A percentile compares a stretch with the other conserved stretches of the same genome.
Evolutionary conservation across 2,888 invertebrate genomes (phyloP).

Genomic region (Sacculina carcini): DNA sequence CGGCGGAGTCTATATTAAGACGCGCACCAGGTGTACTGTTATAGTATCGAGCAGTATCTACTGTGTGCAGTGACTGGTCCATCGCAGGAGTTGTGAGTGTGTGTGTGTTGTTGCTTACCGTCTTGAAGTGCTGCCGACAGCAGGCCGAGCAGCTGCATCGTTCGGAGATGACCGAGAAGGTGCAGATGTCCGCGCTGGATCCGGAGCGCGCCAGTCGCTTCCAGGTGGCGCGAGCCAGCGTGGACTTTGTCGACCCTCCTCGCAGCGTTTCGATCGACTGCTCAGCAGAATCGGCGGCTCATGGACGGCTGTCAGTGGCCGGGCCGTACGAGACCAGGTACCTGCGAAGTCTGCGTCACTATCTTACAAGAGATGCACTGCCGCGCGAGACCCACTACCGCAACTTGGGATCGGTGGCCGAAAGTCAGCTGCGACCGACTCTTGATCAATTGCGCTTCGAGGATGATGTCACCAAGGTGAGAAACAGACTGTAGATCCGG

Average conservation of each 20-base stretch:
- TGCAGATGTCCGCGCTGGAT: not conserved
- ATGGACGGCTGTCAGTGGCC: conserved; percentile 15
- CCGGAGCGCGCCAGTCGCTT: not conserved
- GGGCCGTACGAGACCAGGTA: conserved; percentile 13
- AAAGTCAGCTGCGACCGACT: conserved; percentile 16
- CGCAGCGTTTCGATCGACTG: not conserved
- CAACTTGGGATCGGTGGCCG: conserved; percentile 18
- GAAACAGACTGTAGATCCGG: too few species aligned
- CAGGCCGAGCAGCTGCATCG: not conserved
- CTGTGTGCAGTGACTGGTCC: too few species aligned
- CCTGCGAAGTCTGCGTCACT: conserved; percentile 16
- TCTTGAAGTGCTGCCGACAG: too few species aligned
- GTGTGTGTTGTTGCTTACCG: too few species aligned
- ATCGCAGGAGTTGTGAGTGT: too few species aligned
- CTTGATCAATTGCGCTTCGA: conserved; percentile 24
- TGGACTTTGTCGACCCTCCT: not conserved
- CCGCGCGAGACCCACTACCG: conserved; percentile 24
- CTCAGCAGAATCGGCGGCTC: not conserved
- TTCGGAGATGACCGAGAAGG: not conserved
- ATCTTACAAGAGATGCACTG: conserved; percentile 30
- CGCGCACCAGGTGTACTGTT: too few species aligned
- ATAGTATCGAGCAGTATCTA: too few species aligned
- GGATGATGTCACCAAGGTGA: too few species aligned
- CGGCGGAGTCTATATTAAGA: too few species aligned
- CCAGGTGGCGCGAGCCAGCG: not conserved